These are phyloP conservation scores for Myioborus melanocephalus DNA, from an alignment of 2,797 vertebrate species.

Conservation along the genomic window DNA sequence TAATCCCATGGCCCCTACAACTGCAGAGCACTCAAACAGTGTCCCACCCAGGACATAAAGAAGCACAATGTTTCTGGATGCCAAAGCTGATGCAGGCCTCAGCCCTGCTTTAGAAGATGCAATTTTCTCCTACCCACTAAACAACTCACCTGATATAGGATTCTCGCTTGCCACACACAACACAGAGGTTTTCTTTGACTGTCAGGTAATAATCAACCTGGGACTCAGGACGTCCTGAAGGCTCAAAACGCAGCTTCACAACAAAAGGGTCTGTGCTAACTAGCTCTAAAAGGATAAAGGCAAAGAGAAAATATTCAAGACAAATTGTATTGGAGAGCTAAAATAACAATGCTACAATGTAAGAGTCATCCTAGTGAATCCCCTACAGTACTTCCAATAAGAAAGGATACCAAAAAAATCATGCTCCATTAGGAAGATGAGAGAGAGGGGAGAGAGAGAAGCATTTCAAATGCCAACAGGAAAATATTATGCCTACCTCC, in stretches of 20 bases:
- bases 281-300: constrained; percentile 78
- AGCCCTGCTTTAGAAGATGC: not conserved
- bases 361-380: not conserved
- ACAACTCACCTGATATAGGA: constrained; percentile 91
- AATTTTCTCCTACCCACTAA: not conserved
- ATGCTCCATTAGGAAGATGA: constrained; percentile 49
- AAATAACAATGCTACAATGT: not conserved
- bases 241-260: constrained; percentile 92
- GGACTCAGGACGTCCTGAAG: constrained; percentile 93
- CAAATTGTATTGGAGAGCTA: not conserved
- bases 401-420: not conserved
- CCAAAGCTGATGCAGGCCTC: not conserved
- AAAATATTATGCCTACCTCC: constrained; percentile 81
- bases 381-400: not conserved
- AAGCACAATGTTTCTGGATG: not conserved
- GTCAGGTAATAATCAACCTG: constrained; percentile 94
- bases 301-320: not conserved
- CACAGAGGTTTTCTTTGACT: constrained; percentile 96
- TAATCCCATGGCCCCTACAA: not conserved
- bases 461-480: not conserved
- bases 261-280: constrained; percentile 91
- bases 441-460: no score
- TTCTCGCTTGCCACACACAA: constrained; percentile 93
- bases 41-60: not conserved
- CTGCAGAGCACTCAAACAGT: not conserved